These are phyloP conservation scores for Nylanderia fulva DNA, from an alignment of 1,140 invertebrate species.

Conservation along the genomic window DNA sequence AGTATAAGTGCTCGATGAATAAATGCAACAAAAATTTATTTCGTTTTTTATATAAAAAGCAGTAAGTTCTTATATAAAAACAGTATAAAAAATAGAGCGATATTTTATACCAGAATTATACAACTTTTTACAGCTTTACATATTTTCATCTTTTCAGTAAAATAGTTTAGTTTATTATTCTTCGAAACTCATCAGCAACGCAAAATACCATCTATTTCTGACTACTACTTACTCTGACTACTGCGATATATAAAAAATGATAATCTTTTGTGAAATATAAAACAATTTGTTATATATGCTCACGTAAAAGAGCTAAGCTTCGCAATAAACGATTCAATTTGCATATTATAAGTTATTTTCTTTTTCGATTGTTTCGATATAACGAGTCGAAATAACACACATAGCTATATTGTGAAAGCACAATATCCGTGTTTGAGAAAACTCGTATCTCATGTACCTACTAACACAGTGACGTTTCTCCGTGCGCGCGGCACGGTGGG, in stretches of 20 bases:
- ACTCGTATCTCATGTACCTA: conserved; percentile 14
- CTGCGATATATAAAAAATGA: background rate
- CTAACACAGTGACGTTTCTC: conserved; percentile 19
- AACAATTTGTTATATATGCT: background rate
- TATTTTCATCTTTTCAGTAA: background rate
- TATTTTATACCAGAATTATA: background rate
- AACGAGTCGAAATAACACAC: conserved; percentile 20
- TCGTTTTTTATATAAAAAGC: background rate
- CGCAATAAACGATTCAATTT: conserved; percentile 11
- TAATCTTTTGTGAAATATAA: background rate
- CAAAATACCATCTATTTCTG: background rate
- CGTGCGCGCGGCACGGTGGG: background rate
- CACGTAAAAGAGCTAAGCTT: background rate
- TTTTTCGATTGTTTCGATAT: conserved; percentile 14
- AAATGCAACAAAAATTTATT: background rate
- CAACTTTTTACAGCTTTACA: background rate
- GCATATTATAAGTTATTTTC: background rate
- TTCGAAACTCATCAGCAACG: background rate
- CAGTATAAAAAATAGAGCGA: background rate
- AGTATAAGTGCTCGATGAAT: background rate
- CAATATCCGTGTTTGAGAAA: conserved; percentile 49
- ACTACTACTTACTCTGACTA: background rate
- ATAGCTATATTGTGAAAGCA: conserved; percentile 35
- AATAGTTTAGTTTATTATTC: background rate
- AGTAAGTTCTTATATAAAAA: too few species aligned